phyloP scores from a whole-genome alignment of 2,888 invertebrate genomes.

The Cartodere bifasciata region DNA sequence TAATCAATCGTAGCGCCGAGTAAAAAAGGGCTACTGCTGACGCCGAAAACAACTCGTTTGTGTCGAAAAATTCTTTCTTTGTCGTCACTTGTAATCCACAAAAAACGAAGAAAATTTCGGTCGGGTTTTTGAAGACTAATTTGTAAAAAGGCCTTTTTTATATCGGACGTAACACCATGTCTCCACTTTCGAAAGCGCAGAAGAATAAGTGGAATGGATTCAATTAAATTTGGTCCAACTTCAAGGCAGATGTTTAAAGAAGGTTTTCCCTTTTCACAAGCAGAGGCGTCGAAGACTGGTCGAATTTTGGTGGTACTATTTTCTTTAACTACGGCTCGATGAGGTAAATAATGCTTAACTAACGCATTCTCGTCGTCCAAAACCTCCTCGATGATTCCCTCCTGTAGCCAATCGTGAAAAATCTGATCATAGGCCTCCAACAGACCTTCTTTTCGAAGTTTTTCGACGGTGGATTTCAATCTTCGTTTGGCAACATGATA shows the following conservation, averaged over 20 bases:
- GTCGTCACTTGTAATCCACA: conserved; percentile 16
- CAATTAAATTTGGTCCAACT: conserved; percentile 12
- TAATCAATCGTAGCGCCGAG: conserved; percentile 12
- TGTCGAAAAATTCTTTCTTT: too few species aligned
- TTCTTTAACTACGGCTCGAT: conserved; percentile 13
- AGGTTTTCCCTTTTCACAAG: conserved; percentile 14
- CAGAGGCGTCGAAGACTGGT: conserved; percentile 22
- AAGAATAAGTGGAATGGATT: conserved; percentile 13
- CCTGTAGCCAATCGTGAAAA: conserved; percentile 20
- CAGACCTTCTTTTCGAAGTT: conserved; percentile 14
- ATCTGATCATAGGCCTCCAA: conserved; percentile 14
- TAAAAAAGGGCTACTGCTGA: conserved; percentile 15
- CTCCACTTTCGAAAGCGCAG: conserved; percentile 14
- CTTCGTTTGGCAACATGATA: conserved; percentile 18
- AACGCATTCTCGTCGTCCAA: too few species aligned
- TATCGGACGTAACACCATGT: conserved; percentile 20
- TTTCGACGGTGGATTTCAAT: conserved; percentile 17
- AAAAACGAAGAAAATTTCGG: conserved; percentile 20
- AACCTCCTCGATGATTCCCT: conserved; percentile 11
- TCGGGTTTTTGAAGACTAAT: conserved; percentile 19
- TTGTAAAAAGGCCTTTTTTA: conserved; percentile 23
- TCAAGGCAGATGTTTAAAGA: conserved; percentile 19
- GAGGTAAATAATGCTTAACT: conserved; percentile 17
- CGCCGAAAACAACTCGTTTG: conserved; percentile 14
- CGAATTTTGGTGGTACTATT: conserved; percentile 14